These are phyloP conservation scores for Amblyraja radiata DNA, from an alignment of 2,797 vertebrate genomes.

Conservation along the genomic window DNA sequence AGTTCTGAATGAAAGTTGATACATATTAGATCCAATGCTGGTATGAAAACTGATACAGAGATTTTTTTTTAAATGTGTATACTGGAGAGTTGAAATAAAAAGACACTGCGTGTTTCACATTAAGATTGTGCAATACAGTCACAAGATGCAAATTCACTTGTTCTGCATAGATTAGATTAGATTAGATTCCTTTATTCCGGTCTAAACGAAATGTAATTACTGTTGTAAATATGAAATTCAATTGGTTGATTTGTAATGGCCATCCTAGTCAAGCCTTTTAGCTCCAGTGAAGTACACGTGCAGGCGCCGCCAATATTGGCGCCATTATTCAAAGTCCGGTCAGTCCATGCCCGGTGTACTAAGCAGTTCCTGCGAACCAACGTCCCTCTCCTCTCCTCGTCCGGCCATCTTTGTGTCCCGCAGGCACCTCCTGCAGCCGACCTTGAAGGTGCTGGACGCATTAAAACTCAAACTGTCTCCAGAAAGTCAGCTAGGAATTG, in stretches of 20 bases:
- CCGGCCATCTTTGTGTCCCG: too few relatives aligned
- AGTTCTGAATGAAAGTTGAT: neutral
- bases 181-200: too few relatives aligned
- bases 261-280: neutral
- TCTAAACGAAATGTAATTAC: too few relatives aligned
- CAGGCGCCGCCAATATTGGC: too few relatives aligned
- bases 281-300: neutral
- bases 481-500: neutral
- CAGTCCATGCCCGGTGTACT: too few relatives aligned
- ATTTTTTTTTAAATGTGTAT: neutral
- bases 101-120: neutral
- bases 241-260: neutral
- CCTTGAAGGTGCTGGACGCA: neutral
- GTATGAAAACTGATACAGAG: neutral
- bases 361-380: too few relatives aligned
- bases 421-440: neutral
- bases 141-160: neutral
- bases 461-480: neutral
- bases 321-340: too few relatives aligned
- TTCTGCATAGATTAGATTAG: neutral
- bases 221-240: neutral
- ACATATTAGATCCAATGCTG: neutral
- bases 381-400: too few relatives aligned
- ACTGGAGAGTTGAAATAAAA: neutral
- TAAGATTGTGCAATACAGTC: neutral